Evolutionary conservation across 37 sponge, comb jelly and placozoan species (phyloP), one percentile per base, ranked within the genome.

Genomic region (Axinella damicornis): DNA sequence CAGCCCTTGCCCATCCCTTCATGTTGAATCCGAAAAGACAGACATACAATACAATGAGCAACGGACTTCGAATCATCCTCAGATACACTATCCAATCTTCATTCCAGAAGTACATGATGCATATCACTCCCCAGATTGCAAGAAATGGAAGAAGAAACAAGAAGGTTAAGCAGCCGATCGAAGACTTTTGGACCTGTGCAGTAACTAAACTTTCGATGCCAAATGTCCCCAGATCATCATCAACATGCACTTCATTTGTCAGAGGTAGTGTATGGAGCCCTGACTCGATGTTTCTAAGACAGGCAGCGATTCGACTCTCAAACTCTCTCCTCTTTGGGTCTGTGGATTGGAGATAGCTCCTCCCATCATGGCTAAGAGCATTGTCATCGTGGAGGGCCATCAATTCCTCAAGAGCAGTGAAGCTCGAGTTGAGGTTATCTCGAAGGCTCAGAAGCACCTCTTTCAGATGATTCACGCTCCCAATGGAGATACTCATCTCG

Each of bases 21-120:
- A 95, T 78, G 78, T 95, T 95, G 73, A 86, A 31, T 2, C 86
- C 92, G 41, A 72, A 59, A 31, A 95, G 72, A 65, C 86, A 95
- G 79, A 91, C 28, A 67, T 74, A 88, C 0, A 86, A 46, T 1
- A 86, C 27, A 32, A 95, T 36, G 53, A 95, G 81, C 11, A 88
- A 54, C 0, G 95, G 95, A 20, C 92, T 81, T 6, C 95, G 80
- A 25, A 89, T 34, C 16, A 95, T 76, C 34, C 92, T 79, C 17
- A 91, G 59, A 31, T 74, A 79, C 38, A 80, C 82, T 15, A 71
- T 35, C 90, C 90, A 89, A 55, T 68, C 24, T 15, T 52, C 5
- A 34, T 28, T 25, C 54, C 53, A 83, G 36, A 41, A 5, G 22
- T 73, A 64, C 84, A 83, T 83, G 55, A 33, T 63, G 24, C 22